Evolutionary conservation across 2,797 vertebrate genomes (phyloP), one percentile per base, ranked within the genome.

Genomic region (Thamnophis elegans): DNA sequence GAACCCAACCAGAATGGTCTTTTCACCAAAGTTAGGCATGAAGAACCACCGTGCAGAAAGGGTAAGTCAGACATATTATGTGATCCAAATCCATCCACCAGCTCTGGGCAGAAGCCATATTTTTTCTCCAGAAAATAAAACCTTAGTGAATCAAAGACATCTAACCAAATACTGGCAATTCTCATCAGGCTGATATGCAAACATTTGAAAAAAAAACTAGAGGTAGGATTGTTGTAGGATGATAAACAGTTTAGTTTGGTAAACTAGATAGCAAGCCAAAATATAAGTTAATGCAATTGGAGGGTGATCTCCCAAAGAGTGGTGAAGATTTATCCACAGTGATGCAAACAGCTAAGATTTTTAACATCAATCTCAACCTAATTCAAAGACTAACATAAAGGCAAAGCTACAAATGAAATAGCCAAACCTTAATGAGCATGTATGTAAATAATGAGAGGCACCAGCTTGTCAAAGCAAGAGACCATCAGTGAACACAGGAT

Each of bases 1-100:
- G 82, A 92, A 73, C 92, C 88, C 47, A 86, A 85, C 59, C 87
- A 89, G 82, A 90, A 60, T 51, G 28, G 28, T 26, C 58, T 56
- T 89, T 92, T 65, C 78, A 42, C 85, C 14, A 89, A 32, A 51
- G 89, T 68, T 18, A 87, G 36, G 36, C 86, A 32, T 16, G 73
- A 86, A 68, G 82, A 90, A 25, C 59, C 26, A 14, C n/a, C 25
- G 8, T 65, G 18, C 12, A 55, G 25, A 14, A 92, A 87, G 53
- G 60, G 26, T 87, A 60, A 86, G 12, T 3, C 54, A 90, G 28
- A 36, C 85, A 90, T 54, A 73, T 54, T 58, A 32, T 87, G 47
- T 20, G n/a, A 62, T 51, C 18, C 53, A 26, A 51, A 58, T 22
- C 32, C 7, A 5, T 53, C 85, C 22, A 20, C 14, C 47, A 53